phyloP scores from a whole-genome alignment of 2,113 vertebrate genomes.

The Pollachius pollachius region DNA sequence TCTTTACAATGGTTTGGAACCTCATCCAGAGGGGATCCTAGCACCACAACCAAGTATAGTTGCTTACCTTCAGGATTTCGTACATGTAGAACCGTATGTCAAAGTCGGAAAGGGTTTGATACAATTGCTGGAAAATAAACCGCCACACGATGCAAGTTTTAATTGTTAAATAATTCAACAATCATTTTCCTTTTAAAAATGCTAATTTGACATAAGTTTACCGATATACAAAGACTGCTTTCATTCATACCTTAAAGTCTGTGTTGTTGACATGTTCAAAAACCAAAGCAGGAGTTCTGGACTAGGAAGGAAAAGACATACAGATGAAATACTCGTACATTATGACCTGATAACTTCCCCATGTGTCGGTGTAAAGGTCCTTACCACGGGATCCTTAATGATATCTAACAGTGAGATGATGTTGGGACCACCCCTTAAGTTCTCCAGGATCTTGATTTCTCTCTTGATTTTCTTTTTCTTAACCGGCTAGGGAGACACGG shows the following conservation, averaged over 20 bases:
- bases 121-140: slow-evolving; percentile 75
- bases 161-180: background rate
- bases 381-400: slow-evolving; percentile 86
- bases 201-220: background rate
- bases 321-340: background rate
- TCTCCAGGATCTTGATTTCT: slow-evolving; percentile 87
- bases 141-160: background rate
- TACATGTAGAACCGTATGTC: slow-evolving; percentile 91
- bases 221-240: background rate
- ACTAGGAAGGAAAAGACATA: slow-evolving; percentile 55
- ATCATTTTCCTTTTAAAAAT: background rate
- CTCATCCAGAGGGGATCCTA: background rate
- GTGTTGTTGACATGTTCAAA: slow-evolving; percentile 90
- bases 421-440: slow-evolving; percentile 83
- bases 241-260: slow-evolving; percentile 80
- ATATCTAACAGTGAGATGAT: slow-evolving; percentile 86
- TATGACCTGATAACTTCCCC: background rate
- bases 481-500: slow-evolving; percentile 70
- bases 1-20: background rate
- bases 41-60: background rate
- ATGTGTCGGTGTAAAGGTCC: background rate
- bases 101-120: slow-evolving; percentile 85
- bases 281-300: slow-evolving; percentile 84
- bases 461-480: slow-evolving; percentile 91
- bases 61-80: slow-evolving; percentile 83